Percentiles rank a stretch among this genome's conserved stretches.
phyloP scores from a whole-genome alignment of 1,140 invertebrate species.

The Neotoxoptera formosana region DNA sequence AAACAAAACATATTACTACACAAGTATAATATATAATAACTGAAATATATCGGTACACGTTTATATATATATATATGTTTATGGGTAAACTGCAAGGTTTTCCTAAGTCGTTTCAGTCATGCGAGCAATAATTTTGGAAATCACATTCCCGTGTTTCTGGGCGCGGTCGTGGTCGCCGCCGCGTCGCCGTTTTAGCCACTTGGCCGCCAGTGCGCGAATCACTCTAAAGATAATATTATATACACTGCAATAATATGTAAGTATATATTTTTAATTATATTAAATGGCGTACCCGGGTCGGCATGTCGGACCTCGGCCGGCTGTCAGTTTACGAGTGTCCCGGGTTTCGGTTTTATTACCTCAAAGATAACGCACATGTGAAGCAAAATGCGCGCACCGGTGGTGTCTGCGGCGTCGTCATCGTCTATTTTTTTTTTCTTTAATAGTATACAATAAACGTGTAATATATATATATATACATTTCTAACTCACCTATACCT shows the following conservation, averaged over 20 bases:
- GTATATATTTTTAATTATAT: constrained; percentile 49
- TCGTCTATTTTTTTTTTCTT: neutral
- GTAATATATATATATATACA: neutral
- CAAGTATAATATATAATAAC: neutral
- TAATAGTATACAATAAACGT: neutral
- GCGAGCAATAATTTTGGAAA: constrained; percentile 45
- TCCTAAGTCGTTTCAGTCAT: constrained; percentile 41
- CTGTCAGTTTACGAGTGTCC: constrained; percentile 30
- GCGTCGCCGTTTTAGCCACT: neutral
- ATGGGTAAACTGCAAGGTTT: neutral
- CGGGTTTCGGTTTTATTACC: constrained; percentile 31
- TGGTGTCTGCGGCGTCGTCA: neutral
- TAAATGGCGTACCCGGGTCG: neutral
- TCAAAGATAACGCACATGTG: constrained; percentile 54
- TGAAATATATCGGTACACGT: neutral
- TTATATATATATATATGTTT: neutral
- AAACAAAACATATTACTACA: neutral
- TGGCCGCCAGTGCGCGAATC: neutral
- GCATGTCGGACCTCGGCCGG: neutral
- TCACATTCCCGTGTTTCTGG: constrained; percentile 49
- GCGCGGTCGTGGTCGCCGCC: neutral
- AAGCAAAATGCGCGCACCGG: neutral
- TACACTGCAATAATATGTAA: constrained; percentile 21
- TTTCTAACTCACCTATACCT: neutral
- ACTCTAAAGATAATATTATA: constrained; percentile 19